Base-by-base conservation (phyloP, 2,888 invertebrate species). In the Boloria euphrosyne region DNA sequence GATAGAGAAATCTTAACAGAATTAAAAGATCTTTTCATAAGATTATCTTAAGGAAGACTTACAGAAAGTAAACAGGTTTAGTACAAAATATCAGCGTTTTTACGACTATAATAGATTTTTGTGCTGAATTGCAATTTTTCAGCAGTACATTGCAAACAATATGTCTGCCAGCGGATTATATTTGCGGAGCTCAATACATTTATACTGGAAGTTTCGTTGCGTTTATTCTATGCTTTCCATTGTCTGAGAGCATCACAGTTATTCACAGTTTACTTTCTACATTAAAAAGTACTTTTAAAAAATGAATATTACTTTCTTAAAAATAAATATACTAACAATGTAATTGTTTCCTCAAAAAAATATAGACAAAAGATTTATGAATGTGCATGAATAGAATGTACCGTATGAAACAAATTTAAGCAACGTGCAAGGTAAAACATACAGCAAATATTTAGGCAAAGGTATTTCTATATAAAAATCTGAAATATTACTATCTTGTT, bases 161-260 rank as follows among this genome's bases (percentile, higher is more conserved):
- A 87, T 81, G 84, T 87, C 85, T 83, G 81, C 77, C 72, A 80
- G 77, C 75, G 81, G 75, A 80, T 82, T 78, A 80, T 84, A 75
- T 78, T 76, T 77, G 77, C 74, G 80, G 85, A 80, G 80, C 81
- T 82, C 85, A 80, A 89, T 89, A 89, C 84, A 86, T 87, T 87
- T 86, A 84, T 80, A 75, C 78, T 80, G 81, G 79, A 79, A 76
- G 79, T 74, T 79, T 77, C 79, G 80, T 81, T 79, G 74, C 78
- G 80, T 86, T 84, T 80, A 80, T 76, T 70, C 80, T 79, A 76
- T 86, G 78, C 89, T 89, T 87, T 81, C 85, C 79, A 85, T 87
- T 86, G 88, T 89, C 87, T 87, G 85, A 87, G 79, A 83, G 84
- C 83, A 81, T 78, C 75, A 79, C 81, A 77, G 79, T 86, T 85